Evolutionary conservation across 2,113 vertebrate species (phyloP).

Genomic region (Narcine bancroftii): DNA sequence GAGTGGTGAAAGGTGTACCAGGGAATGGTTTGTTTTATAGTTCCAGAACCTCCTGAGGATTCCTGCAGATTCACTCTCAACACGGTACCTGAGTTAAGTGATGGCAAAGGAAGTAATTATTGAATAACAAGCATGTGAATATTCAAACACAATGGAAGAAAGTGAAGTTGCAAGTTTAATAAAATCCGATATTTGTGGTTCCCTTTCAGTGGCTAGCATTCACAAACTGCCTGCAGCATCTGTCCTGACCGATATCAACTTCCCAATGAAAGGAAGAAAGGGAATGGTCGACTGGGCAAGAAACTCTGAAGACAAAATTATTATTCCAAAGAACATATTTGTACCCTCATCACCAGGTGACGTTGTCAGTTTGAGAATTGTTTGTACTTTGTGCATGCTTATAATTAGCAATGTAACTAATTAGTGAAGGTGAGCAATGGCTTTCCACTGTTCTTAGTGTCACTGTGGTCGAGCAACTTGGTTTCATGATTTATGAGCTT

Average conservation of each 20-base stretch:
- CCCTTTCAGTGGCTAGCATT: slow-evolving; percentile 84
- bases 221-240: slow-evolving; percentile 94
- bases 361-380: not conserved
- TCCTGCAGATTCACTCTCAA: not conserved
- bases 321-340: slow-evolving; percentile 95
- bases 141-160: too few relatives aligned
- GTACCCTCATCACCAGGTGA: slow-evolving; percentile 87
- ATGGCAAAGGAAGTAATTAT: not conserved
- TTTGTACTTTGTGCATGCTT: not conserved
- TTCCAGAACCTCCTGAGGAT: too few relatives aligned
- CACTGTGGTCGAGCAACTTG: not conserved
- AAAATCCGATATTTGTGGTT: slow-evolving; percentile 18
- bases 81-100: not conserved
- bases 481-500: not conserved
- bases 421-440: not conserved
- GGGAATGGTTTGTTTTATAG: too few relatives aligned
- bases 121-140: too few relatives aligned
- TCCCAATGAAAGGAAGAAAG: slow-evolving; percentile 98
- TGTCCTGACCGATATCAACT: slow-evolving; percentile 95
- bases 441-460: not conserved
- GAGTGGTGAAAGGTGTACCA: too few relatives aligned
- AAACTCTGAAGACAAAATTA: slow-evolving; percentile 94
- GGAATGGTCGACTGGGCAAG: slow-evolving; percentile 99
- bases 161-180: not conserved
- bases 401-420: not conserved